A percentile compares a stretch with the other conserved stretches of the same genome.
Evolutionary conservation across 2,888 invertebrate species (phyloP).

Genomic region (Halictus quadricinctus): DNA sequence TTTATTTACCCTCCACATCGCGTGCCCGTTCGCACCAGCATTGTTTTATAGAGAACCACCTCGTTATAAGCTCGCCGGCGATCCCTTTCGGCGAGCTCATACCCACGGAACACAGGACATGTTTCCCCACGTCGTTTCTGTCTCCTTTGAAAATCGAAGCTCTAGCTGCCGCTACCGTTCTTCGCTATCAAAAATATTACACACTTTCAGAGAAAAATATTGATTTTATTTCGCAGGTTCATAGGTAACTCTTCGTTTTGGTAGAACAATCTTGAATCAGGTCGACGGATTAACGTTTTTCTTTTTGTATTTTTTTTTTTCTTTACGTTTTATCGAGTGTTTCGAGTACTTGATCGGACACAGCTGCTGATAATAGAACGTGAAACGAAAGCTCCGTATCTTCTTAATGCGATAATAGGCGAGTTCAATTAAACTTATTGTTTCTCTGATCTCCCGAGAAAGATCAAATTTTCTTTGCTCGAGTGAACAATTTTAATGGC

Average conservation of each 20-base stretch:
- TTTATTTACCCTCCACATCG: neutral
- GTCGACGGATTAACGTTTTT: constrained; percentile 23
- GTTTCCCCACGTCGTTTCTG: too few species aligned
- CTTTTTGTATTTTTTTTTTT: constrained; percentile 11
- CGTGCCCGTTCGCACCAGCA: neutral
- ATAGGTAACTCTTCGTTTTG: constrained; percentile 56
- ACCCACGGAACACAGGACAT: neutral
- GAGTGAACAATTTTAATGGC: neutral
- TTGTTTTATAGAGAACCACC: neutral
- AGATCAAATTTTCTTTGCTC: constrained; percentile 6
- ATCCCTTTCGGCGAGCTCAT: neutral
- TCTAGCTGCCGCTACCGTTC: constrained; percentile 6
- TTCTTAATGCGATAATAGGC: constrained; percentile 17
- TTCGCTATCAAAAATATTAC: constrained; percentile 47
- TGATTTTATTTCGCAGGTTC: constrained; percentile 55
- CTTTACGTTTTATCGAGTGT: constrained; percentile 9
- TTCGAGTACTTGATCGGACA: constrained; percentile 29
- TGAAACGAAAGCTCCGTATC: constrained; percentile 12
- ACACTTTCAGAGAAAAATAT: constrained; percentile 57
- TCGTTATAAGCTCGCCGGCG: neutral
- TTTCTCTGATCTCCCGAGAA: neutral
- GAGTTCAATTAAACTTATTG: constrained; percentile 27
- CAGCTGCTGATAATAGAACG: constrained; percentile 39
- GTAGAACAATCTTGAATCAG: constrained; percentile 50
- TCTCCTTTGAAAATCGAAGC: neutral